Evolutionary conservation across 2,888 invertebrate species (phyloP), one percentile per base, ranked within the genome.

Genomic region (Odontomyia ornata): DNA sequence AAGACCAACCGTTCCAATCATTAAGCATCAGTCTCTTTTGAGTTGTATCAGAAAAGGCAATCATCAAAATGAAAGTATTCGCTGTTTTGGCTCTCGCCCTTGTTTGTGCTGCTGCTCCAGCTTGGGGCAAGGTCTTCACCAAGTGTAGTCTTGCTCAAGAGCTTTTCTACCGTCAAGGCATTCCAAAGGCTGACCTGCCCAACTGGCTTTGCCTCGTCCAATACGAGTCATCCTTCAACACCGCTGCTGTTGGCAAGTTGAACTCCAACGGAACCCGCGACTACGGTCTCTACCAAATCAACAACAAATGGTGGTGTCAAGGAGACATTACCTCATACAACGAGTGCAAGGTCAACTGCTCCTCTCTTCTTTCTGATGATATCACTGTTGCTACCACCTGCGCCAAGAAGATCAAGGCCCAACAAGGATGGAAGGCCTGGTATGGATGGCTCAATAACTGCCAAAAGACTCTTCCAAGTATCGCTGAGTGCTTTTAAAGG

Each of bases 351-450:
- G 18, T 73, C 23, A 21, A n/a, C 4, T 73, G 73, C 36, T 23
- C 21, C 21, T 57, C 73, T 23, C 73, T 73, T 21, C 57, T 73
- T 36, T 11, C 36, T 18, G 73, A 73, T 15, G 23, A 73, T 52
- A 73, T 73, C 60, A 57, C 57, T 36, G 60, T 18, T 27, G 73
- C 73, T 23, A 11, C 11, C 36, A 60, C 18, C 5, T 73, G 73
- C 73, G 73, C 73, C 43, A 73, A 73, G 60, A 56, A 57, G 57
- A 36, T 73, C 60, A 57, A 73, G 57, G 13, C 57, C 21, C 73
- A 73, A 60, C 73, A 73, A 73, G 73, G 73, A 57, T 73, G 27
- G 57, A 73, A 57, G 57, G 73, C 73, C 73, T 73, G 73, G 73
- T 73, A 73, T 43, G 73, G 73, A 73, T 73, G 73, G 73, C 18